Evolutionary conservation across 1,140 invertebrate genomes (phyloP).

Genomic region (Bombus pascuorum): DNA sequence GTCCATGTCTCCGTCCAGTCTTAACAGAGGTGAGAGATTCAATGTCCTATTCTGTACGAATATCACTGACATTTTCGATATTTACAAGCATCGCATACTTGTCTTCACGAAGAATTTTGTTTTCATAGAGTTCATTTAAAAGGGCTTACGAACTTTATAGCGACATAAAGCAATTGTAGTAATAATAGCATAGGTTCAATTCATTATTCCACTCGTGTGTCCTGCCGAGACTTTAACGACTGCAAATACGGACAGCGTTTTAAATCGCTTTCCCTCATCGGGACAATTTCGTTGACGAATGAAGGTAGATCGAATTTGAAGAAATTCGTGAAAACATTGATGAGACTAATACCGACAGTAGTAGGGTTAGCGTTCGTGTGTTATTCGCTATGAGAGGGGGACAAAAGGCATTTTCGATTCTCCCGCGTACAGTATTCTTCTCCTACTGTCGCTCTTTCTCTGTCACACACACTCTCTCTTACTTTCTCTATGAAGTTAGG

Average conservation of each 20-base stretch:
- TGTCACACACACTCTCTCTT: constrained; percentile 56
- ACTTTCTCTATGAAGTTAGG: constrained; percentile 78
- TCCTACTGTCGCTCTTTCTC: constrained; percentile 25
- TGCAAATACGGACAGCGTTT: constrained; percentile 3
- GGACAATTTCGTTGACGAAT: constrained; percentile 7
- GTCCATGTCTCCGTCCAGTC: constrained; percentile 88
- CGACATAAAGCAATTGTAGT: neutral
- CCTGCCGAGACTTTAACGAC: constrained; percentile 42
- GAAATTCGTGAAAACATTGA: constrained; percentile 69
- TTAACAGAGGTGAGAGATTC: constrained; percentile 87
- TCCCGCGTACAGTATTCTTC: constrained; percentile 56
- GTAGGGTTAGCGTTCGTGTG: constrained; percentile 70
- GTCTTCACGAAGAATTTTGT: no score
- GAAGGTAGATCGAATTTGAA: neutral
- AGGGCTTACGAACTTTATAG: neutral
- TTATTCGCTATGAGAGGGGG: constrained; percentile 74
- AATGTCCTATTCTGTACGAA: constrained; percentile 17
- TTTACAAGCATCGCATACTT: neutral
- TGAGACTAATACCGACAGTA: constrained; percentile 45
- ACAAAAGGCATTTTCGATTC: constrained; percentile 81
- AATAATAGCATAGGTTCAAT: no score
- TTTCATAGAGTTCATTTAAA: neutral
- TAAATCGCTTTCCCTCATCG: neutral
- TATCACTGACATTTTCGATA: neutral
- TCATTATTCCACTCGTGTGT: neutral